Base-by-base conservation (phyloP, 2,888 invertebrate genomes). In the Diplazon laetatorius region DNA sequence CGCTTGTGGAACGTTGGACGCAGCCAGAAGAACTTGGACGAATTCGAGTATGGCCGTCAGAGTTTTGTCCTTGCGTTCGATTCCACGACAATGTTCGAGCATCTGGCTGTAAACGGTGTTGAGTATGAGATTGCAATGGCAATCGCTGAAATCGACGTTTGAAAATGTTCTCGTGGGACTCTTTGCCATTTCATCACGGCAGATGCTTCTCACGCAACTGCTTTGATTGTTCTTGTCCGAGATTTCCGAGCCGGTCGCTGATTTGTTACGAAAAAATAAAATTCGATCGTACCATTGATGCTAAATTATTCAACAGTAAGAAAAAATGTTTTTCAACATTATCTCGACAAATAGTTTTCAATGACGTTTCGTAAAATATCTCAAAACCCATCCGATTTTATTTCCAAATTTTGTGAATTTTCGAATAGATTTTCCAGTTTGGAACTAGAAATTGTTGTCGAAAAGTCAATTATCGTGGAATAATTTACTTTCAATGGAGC, bases 41-140 rank as follows among this genome's bases (percentile, higher is more conserved):
- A 93, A 94, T 84, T 94, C 94, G 72, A 94, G 82, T 83, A 93
- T 93, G 0, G 93, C 92, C 63, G 92, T 92, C 76, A 93, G 91
- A 48, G 93, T 89, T 86, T 93, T 92, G 14, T 92, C 90, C n/a
- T 88, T 87, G 65, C 91, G 90, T 9, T 91, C 93, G 93, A 94
- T 93, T 57, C 93, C 93, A 57, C 91, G 92, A 85, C 93, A 94
- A 85, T 95, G 94, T 0, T 93, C 92, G 39, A 94, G 90, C 55
- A 94, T 90, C 85, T 94, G 93, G 1, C 92, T 91, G 83, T 94
- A 95, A 50, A 93, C 92, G 0, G 93, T 92, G 30, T 91, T 90
- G 55, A 94, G 87, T 76, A 94, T 94, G 10, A 92, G 82, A 37
- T 92, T 87, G 85, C 95, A 95, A 83, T 93, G 93, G 83, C 95